Base-by-base conservation (phyloP, 2,797 vertebrate species). In the Heteromormyrus szaboi region DNA sequence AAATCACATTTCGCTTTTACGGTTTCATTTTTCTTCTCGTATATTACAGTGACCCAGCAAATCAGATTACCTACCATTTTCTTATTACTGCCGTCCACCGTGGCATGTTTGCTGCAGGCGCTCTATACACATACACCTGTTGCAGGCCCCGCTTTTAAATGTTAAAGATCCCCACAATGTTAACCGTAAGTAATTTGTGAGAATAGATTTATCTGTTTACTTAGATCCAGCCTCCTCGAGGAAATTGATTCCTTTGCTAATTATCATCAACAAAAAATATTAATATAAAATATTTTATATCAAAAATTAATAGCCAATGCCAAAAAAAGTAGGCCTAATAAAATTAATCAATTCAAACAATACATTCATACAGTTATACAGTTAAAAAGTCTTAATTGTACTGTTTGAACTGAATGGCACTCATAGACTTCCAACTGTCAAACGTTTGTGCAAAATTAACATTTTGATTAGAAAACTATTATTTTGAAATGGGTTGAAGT, bases 21-120 rank as follows among this genome's bases (percentile, higher is more conserved):
- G 56, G 92, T 94, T 94, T 90, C 91, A 76, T 92, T 93, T 92
- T 90, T 85, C 56, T 6, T 51, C 88, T 94, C 94, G 33, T 95
- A 89, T 93, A 94, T 93, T 90, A 92, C 88, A 91, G 92, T 89
- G 84, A 92, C 89, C 90, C 90, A 91, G 93, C 90, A 89, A 86
- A 92, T 90, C 89, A 88, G 62, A 87, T 93, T 90, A 93, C 83
- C 90, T 90, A 91, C 92, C 93, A 59, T 51, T 88, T 68, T 53
- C 46, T 72, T 88, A 76, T 72, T 51, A 88, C 68, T 76, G 48
- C 59, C 50, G 50, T 54, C 48, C 46, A 53, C 14, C 29, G 87
- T 19, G 12, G 4, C 51, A 33, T 51, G 51, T 25, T 86, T 33
- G 25, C 84, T 54, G 8, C 1, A 53, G 29, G 51, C 51, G 22